Percentiles rank a stretch among this genome's conserved stretches.
Conservation (phyloP, 2,888 invertebrate species). For the Cryptocephalus primarius region DNA sequence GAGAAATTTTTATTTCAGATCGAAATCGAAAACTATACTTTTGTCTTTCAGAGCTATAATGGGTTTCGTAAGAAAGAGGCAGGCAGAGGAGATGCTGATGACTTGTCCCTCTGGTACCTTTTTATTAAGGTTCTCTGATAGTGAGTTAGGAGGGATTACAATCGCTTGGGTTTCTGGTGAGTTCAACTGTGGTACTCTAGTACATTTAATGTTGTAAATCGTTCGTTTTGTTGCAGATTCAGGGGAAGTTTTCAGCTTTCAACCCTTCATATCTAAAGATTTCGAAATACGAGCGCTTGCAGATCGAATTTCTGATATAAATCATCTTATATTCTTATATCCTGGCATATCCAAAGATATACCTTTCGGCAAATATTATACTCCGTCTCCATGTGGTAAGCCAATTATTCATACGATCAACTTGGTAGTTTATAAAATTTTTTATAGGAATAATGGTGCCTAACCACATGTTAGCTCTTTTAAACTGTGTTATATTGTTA, state of each 20-base stretch:
- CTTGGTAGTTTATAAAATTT: too few species aligned
- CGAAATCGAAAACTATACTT: not conserved
- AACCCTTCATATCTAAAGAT: slow-evolving; percentile 90
- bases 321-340: slow-evolving; percentile 70
- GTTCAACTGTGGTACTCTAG: not conserved
- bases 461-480: not conserved
- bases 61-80: slow-evolving; percentile 92
- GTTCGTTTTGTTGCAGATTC: slow-evolving; percentile 38
- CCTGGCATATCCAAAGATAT: slow-evolving; percentile 79
- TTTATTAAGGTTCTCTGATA: slow-evolving; percentile 90
- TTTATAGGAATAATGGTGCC: not conserved
- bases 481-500: not conserved
- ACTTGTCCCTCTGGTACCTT: slow-evolving; percentile 78
- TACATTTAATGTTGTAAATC: not conserved
- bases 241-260: slow-evolving; percentile 71
- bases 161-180: slow-evolving; percentile 83
- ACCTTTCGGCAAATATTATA: slow-evolving; percentile 85
- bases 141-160: slow-evolving; percentile 90
- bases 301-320: slow-evolving; percentile 81
- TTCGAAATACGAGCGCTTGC: slow-evolving; percentile 83
- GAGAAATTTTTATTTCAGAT: slow-evolving; percentile 21
- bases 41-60: slow-evolving; percentile 50
- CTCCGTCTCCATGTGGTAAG: slow-evolving; percentile 47
- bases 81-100: slow-evolving; percentile 81
- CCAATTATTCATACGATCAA: too few species aligned